Evolutionary conservation across 2,797 vertebrate species (phyloP).

Genomic region (Acipenser transmontanus): DNA sequence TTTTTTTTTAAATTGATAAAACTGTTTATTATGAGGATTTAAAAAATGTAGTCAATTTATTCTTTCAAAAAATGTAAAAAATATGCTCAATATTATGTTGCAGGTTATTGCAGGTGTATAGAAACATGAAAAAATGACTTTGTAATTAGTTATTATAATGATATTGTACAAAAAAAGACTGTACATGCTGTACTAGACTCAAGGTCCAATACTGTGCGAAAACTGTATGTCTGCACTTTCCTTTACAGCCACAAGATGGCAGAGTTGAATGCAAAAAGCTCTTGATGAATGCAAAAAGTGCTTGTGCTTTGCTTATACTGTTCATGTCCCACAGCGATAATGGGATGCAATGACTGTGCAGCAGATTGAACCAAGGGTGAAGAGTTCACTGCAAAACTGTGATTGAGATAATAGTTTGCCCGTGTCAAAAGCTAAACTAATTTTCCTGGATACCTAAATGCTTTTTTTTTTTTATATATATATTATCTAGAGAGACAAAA

Average conservation of each 20-base stretch:
- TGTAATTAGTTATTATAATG: no score
- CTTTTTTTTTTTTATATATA: constrained; percentile 36
- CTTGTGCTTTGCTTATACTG: not conserved
- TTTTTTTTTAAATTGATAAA: no score
- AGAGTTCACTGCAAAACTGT: constrained; percentile 55
- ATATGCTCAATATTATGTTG: no score
- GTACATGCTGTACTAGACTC: no score
- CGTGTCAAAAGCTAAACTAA: constrained; percentile 50
- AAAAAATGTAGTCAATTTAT: no score
- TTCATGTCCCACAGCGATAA: constrained; percentile 1
- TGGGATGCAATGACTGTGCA: constrained; percentile 14
- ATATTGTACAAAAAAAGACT: no score
- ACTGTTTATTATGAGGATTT: no score
- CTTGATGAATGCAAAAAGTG: constrained; percentile 45
- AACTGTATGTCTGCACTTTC: constrained; percentile 6
- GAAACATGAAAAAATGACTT: no score
- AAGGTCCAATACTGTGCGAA: no score
- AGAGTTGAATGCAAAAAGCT: constrained; percentile 43
- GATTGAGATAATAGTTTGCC: constrained; percentile 42
- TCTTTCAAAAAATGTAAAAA: no score
- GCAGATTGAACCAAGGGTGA: constrained; percentile 41
- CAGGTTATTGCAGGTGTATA: no score
- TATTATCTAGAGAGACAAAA: constrained; percentile 41
- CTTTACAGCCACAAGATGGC: constrained; percentile 48
- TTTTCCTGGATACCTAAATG: constrained; percentile 32